Evolutionary conservation across 2,113 vertebrate genomes (phyloP).

Genomic region (Chloebia gouldiae): DNA sequence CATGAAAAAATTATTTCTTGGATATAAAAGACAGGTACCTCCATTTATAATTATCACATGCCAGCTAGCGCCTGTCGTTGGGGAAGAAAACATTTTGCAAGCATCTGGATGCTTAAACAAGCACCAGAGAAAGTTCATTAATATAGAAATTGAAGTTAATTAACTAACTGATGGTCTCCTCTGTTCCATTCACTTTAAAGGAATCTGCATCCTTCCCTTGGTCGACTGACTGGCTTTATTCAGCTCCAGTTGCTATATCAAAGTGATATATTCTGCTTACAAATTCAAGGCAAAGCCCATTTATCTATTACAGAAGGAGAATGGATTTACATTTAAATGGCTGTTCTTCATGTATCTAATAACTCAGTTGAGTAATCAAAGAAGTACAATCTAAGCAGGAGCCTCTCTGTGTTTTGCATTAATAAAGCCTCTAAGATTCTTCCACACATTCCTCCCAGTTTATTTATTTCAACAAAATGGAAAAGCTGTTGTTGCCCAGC

Average conservation of each 20-base stretch:
- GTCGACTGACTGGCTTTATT: constrained; percentile 1
- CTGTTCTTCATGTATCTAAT: constrained; percentile 38
- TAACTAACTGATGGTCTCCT: neutral
- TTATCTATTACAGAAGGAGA: neutral
- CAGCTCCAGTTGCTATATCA: neutral
- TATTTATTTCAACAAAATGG: neutral
- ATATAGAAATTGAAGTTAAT: constrained; percentile 56
- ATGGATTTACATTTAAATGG: constrained; percentile 54
- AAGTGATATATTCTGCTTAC: constrained; percentile 25
- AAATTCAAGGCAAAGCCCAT: constrained; percentile 50
- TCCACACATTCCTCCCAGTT: neutral
- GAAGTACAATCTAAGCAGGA: neutral
- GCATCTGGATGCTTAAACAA: constrained; percentile 14
- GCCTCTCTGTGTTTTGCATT: neutral
- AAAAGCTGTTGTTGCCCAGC: neutral
- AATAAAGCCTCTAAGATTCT: neutral
- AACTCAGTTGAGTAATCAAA: constrained; percentile 42
- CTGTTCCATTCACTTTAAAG: neutral
- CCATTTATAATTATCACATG: neutral
- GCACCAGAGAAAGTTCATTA: constrained; percentile 38
- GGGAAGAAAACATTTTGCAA: neutral
- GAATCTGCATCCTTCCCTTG: neutral
- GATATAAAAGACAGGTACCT: neutral
- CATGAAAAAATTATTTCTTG: rapidly evolving
- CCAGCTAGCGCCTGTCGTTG: neutral